Percentiles rank a stretch among this genome's conserved stretches.
These are phyloP conservation scores for Nannospalax galili DNA, from an alignment of 2,113 vertebrate genomes.

Conservation along the genomic window DNA sequence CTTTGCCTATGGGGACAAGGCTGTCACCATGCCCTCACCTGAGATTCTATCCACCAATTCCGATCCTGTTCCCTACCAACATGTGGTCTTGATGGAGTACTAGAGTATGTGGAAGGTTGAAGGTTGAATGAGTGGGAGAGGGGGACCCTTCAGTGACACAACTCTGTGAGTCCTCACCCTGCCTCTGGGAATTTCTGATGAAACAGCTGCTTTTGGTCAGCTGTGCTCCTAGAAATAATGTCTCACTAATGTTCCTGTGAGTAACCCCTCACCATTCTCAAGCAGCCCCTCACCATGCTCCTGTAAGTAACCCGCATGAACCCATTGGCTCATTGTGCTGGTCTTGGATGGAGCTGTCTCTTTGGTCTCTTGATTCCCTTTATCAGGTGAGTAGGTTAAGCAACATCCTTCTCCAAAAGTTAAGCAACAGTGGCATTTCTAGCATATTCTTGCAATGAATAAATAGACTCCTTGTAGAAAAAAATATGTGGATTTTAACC, in stretches of 20 bases:
- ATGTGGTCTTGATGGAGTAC: not conserved
- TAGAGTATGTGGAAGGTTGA: not conserved
- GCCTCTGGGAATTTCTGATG: not conserved
- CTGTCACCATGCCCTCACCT: not conserved
- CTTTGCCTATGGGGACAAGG: not conserved
- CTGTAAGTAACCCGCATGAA: not conserved
- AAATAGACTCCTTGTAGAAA: not conserved
- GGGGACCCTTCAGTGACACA: not conserved
- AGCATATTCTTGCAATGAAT: slow-evolving; percentile 13
- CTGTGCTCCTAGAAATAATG: not conserved
- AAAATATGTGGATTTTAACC: not conserved
- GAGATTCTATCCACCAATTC: not conserved
- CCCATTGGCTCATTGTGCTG: not conserved
- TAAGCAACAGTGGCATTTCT: not conserved
- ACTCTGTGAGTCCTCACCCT: not conserved
- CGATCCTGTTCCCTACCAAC: not conserved
- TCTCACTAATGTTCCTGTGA: not conserved
- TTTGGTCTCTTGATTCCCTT: not conserved
- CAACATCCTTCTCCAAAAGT: not conserved
- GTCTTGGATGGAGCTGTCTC: not conserved
- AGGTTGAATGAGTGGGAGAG: not conserved
- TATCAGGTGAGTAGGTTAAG: not conserved
- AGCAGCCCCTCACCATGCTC: too few relatives aligned
- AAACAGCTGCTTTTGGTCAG: not conserved
- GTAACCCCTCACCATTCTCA: not conserved